Conservation (phyloP, 2,888 invertebrate genomes). For the Sinopyrophorus schimmeli region DNA sequence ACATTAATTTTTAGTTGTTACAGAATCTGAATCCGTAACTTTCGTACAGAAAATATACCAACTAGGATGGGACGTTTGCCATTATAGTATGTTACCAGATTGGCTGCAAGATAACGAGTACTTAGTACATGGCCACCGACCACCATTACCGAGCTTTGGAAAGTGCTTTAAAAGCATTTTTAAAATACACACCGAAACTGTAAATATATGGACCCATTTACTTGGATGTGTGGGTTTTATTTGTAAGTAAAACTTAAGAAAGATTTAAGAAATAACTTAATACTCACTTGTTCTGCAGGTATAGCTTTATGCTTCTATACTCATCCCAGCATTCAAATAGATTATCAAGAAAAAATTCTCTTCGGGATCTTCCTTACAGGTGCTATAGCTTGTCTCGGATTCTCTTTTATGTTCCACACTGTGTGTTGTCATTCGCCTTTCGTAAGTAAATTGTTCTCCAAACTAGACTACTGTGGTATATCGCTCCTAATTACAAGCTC, state of each 20-base stretch:
- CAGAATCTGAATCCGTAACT: too few species aligned
- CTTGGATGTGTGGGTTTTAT: conserved; percentile 89
- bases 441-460: conserved; percentile 96
- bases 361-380: conserved; percentile 96
- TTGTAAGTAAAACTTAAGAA: conserved; percentile 52
- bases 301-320: conserved; percentile 84
- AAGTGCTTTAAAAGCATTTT: conserved; percentile 99
- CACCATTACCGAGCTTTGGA: conserved; percentile 93
- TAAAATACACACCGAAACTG: conserved; percentile 98
- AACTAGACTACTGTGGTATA: conserved; percentile 99
- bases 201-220: conserved; percentile 98
- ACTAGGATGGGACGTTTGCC: conserved; percentile 91
- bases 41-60: too few species aligned
- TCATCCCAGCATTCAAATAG: conserved; percentile 87
- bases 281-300: conserved; percentile 18
- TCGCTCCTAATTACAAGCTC: conserved; percentile 98
- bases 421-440: conserved; percentile 97
- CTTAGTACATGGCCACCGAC: conserved; percentile 92
- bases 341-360: conserved; percentile 89
- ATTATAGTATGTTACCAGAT: conserved; percentile 88
- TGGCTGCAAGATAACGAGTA: conserved; percentile 99
- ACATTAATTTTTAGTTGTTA: too few species aligned
- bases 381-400: conserved; percentile 94
- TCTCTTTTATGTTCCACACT: conserved; percentile 98
- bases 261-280: neutral